Evolutionary conservation across 2,797 vertebrate species (phyloP).

Genomic region (Rhinophrynus dorsalis): DNA sequence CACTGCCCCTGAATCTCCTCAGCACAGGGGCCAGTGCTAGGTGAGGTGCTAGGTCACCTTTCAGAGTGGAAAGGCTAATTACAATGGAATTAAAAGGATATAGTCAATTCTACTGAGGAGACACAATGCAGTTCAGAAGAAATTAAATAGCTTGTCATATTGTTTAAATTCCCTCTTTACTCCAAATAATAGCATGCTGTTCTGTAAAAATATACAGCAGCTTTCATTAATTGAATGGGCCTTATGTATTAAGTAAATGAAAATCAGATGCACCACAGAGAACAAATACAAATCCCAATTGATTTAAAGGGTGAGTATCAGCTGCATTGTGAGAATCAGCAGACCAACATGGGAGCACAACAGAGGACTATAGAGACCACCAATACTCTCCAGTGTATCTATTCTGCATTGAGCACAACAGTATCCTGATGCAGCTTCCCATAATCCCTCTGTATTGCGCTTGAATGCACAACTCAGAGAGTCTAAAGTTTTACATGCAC

Average conservation of each 20-base stretch:
- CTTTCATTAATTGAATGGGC: neutral
- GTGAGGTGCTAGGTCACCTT: constrained; percentile 67
- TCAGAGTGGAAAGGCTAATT: constrained; percentile 48
- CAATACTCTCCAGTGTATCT: too few species aligned
- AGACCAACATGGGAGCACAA: too few species aligned
- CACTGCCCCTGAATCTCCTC: constrained; percentile 53
- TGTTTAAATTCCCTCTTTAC: constrained; percentile 47
- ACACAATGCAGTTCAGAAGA: constrained; percentile 52
- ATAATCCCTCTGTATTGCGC: too few species aligned
- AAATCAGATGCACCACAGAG: too few species aligned
- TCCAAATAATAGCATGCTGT: neutral
- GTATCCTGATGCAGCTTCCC: too few species aligned
- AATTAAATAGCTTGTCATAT: constrained; percentile 52
- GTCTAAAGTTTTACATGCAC: too few species aligned
- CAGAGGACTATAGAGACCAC: too few species aligned
- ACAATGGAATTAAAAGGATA: constrained; percentile 54
- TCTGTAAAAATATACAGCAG: neutral
- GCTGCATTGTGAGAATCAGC: too few species aligned
- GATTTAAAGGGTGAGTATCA: too few species aligned
- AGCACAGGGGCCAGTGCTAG: constrained; percentile 33
- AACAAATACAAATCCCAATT: too few species aligned
- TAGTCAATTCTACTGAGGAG: constrained; percentile 63
- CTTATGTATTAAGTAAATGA: neutral
- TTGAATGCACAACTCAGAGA: too few species aligned
- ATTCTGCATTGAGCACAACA: too few species aligned